phyloP scores from a whole-genome alignment of 2,113 vertebrate species.

The Muscicapa adusta region DNA sequence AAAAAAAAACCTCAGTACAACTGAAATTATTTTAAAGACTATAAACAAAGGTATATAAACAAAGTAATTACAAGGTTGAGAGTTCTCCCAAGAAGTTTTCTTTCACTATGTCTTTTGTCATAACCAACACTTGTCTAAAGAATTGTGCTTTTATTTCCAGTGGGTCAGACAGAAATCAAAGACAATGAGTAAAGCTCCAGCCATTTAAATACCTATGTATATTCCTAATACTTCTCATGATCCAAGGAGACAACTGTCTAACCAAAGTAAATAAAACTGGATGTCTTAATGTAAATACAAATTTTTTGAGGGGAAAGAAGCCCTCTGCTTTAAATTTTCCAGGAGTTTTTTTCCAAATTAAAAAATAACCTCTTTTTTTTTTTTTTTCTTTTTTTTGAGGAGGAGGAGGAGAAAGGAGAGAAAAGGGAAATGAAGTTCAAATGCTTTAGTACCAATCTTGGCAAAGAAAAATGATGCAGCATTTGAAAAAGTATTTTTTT shows the following conservation, averaged over 20 bases:
- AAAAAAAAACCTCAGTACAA: neutral
- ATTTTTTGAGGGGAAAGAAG: fast-evolving
- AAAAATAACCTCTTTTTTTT: neutral
- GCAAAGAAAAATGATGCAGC: neutral
- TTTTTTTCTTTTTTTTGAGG: neutral
- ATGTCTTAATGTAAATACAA: neutral
- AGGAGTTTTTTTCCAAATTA: neutral
- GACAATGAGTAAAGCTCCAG: neutral
- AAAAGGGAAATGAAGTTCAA: neutral
- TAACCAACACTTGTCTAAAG: neutral
- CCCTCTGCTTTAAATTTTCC: neutral
- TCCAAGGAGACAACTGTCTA: neutral
- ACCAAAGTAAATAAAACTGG: neutral
- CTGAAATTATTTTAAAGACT: neutral
- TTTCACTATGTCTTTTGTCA: neutral
- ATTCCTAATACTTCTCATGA: neutral
- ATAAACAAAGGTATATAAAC: neutral
- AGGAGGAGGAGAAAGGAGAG: neutral
- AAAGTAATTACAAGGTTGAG: neutral
- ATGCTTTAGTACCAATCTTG: neutral
- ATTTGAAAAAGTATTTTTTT: neutral
- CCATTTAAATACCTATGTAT: neutral
- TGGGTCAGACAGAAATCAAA: neutral
- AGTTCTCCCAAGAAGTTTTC: neutral
- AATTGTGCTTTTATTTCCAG: neutral